phyloP scores from a whole-genome alignment of 2,113 vertebrate species.

The Rutilus rutilus region DNA sequence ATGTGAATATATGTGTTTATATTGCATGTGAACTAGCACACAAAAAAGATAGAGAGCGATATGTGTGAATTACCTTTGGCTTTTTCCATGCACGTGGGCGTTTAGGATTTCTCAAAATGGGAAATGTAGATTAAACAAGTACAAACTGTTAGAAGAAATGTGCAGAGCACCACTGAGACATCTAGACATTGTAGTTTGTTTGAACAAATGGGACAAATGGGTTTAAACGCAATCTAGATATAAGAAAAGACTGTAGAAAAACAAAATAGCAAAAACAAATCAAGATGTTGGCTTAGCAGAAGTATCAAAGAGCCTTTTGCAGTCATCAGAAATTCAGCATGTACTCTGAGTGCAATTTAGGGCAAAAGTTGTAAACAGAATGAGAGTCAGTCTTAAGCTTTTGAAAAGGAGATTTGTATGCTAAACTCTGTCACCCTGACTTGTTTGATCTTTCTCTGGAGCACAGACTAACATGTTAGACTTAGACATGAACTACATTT shows the following conservation, averaged over 20 bases:
- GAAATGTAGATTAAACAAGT: background rate
- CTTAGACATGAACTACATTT: background rate
- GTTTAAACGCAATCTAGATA: background rate
- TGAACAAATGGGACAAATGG: background rate
- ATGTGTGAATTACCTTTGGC: background rate
- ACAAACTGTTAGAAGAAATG: background rate
- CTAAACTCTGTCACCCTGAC: background rate
- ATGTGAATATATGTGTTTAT: slow-evolving; percentile 4
- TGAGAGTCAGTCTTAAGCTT: slow-evolving; percentile 6
- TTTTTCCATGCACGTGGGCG: background rate
- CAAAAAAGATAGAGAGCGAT: background rate
- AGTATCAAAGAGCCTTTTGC: background rate
- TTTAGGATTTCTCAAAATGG: background rate
- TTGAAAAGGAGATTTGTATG: slow-evolving; percentile 1
- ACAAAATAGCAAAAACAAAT: background rate
- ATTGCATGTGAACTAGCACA: background rate
- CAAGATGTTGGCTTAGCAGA: background rate
- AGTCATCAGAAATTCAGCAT: background rate
- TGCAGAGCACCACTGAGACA: background rate
- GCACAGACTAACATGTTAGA: background rate
- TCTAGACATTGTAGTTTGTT: background rate
- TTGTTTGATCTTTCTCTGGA: background rate
- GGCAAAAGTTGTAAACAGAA: background rate
- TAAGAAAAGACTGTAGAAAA: background rate
- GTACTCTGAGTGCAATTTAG: background rate